These are phyloP conservation scores for Ormyrus nitidulus DNA, from an alignment of 2,888 invertebrate species.

Conservation along the genomic window DNA sequence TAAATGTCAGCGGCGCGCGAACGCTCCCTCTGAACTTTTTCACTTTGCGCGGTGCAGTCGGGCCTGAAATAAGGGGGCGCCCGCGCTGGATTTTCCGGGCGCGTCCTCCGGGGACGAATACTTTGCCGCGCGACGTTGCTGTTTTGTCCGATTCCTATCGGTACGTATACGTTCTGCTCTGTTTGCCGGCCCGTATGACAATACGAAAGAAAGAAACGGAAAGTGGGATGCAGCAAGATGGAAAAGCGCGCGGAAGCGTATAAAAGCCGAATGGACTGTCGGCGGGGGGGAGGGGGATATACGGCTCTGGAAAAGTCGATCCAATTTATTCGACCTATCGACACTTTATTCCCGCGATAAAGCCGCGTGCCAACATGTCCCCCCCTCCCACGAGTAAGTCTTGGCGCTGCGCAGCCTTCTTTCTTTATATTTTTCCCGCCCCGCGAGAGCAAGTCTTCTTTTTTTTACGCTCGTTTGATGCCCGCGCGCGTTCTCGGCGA, in stretches of 20 bases:
- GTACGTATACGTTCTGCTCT: slow-evolving; percentile 16
- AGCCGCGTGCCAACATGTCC: neutral
- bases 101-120: slow-evolving; percentile 60
- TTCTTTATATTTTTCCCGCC: neutral
- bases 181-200: slow-evolving; percentile 56
- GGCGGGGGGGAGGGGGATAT: neutral
- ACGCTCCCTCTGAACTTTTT: slow-evolving; percentile 63
- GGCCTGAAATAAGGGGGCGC: slow-evolving; percentile 67
- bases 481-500: neutral
- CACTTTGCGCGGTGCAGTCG: slow-evolving; percentile 68
- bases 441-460: neutral
- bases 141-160: slow-evolving; percentile 48
- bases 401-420: neutral
- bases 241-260: slow-evolving; percentile 36
- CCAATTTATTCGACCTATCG: slow-evolving; percentile 54
- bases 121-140: slow-evolving; percentile 45
- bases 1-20: slow-evolving; percentile 55
- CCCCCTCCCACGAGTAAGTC: neutral
- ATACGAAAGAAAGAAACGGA: slow-evolving; percentile 59
- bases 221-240: slow-evolving; percentile 17
- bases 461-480: slow-evolving; percentile 11
- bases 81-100: slow-evolving; percentile 54
- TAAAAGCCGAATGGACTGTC: slow-evolving; percentile 45
- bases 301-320: slow-evolving; percentile 27
- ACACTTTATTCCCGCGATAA: slow-evolving; percentile 44